phyloP scores from a whole-genome alignment of 2,113 vertebrate genomes.

The Chascanopsetta lugubris region DNA sequence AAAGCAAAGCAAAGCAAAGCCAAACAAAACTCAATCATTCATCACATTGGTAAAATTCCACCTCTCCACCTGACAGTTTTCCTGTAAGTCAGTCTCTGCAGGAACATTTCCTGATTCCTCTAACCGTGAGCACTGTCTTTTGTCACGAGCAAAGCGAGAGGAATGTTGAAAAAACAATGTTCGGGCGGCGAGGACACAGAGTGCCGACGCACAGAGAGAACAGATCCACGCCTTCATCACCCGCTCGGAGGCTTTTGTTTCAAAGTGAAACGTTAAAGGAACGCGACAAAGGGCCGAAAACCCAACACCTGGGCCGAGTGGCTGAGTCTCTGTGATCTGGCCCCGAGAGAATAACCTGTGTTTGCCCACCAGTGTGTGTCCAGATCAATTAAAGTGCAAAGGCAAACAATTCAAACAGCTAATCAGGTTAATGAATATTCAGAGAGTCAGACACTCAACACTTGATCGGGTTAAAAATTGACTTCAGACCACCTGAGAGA shows the following conservation, averaged over 20 bases:
- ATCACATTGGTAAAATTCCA: too few species aligned
- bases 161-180: too few species aligned
- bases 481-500: slow-evolving; percentile 38
- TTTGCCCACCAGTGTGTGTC: slow-evolving; percentile 4
- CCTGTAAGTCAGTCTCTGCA: too few species aligned
- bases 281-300: slow-evolving; percentile 1
- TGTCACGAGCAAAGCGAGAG: too few species aligned
- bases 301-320: neutral
- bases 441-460: slow-evolving; percentile 23
- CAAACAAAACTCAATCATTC: too few species aligned
- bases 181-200: slow-evolving; percentile 14
- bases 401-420: slow-evolving; percentile 35
- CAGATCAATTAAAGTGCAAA: slow-evolving; percentile 17
- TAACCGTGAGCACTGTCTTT: too few species aligned
- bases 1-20: too few species aligned
- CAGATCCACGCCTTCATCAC: slow-evolving; percentile 32
- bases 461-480: slow-evolving; percentile 62
- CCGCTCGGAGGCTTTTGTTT: neutral
- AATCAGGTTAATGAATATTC: slow-evolving; percentile 50
- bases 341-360: slow-evolving; percentile 5
- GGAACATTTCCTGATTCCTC: too few species aligned
- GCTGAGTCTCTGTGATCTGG: neutral
- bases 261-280: neutral
- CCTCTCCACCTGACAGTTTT: too few species aligned
- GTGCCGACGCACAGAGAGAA: slow-evolving; percentile 23